These are phyloP conservation scores for Myrmecobius fasciatus DNA, from an alignment of 2,113 vertebrate genomes.

Conservation along the genomic window DNA sequence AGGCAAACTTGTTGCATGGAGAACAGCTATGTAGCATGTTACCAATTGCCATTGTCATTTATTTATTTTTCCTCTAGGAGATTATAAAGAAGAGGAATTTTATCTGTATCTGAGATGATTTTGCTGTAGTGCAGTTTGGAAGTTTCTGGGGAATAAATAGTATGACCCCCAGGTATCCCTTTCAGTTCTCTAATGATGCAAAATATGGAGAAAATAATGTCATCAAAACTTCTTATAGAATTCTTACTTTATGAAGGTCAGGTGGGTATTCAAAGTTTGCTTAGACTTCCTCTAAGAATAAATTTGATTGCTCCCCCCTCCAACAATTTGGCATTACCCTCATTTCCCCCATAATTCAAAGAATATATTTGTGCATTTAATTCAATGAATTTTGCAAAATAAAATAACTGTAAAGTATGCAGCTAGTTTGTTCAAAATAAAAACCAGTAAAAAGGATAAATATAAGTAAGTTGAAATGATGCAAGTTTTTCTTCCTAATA, in stretches of 20 bases:
- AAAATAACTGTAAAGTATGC: background rate
- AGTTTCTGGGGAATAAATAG: background rate
- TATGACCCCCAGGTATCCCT: background rate
- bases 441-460: conserved; percentile 48
- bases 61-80: background rate
- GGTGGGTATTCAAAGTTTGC: background rate
- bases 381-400: conserved; percentile 46
- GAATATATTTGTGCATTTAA: background rate
- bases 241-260: conserved; percentile 29
- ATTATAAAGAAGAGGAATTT: background rate
- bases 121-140: background rate
- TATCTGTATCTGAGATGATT: background rate
- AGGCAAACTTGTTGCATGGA: background rate
- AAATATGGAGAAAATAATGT: background rate
- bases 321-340: background rate
- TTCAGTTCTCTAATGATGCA: background rate
- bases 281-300: background rate
- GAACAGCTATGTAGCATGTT: background rate
- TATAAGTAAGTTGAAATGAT: conserved; percentile 26
- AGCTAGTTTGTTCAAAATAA: conserved; percentile 30
- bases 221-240: background rate
- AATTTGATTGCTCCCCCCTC: background rate
- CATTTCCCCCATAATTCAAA: background rate
- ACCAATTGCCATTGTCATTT: background rate
- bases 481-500: conserved; percentile 17